Evolutionary conservation across 1,140 invertebrate species (phyloP), one percentile per base, ranked within the genome.

Genomic region (Drosophila simulans): DNA sequence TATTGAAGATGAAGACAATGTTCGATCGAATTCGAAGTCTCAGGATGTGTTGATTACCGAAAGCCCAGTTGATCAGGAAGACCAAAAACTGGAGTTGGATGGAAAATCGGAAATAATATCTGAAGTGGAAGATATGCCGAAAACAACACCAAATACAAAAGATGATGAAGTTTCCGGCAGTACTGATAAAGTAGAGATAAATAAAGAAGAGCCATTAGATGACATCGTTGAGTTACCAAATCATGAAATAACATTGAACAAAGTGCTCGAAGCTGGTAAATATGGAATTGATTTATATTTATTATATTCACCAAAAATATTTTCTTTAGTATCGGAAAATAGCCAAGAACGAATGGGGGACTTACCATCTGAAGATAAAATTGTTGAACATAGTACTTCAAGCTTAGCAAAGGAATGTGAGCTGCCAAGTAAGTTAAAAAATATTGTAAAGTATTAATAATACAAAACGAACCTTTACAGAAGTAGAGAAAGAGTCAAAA

Each of bases 131-230:
- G 13, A 58, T 15, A 22, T 10, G 4, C 4, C 13, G 3, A 12
- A 27, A 12, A 12, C 27, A n/a, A 1, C 5, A 0, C 1, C 3
- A 5, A 40, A 57, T 5, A 11, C 25, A 31, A 0, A 42, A 20
- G 22, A 62, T 22, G 17, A 22, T 22, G n/a, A 4, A 15, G 22
- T 8, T 0, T 31, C 27, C 3, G 25, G n/a, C 13, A 55, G 35
- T 2, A 17, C 35, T 37, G 57, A 60, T n/a, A 55, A 31, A 15
- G 34, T 22, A 11, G 20, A 27, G 37, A 60, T 39, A 20, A 39
- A 25, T 39, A 3, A 27, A 12, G 0, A 27, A 12, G 55, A 56
- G 1, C 4, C 51, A 1, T 1, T 60, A 15, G 15, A 57, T 11
- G 52, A 31, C 20, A 25, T 15, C 2, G 7, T 4, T 2, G 10